A percentile compares a stretch with the other conserved stretches of the same genome.
Evolutionary conservation across 2,113 vertebrate species (phyloP).

Genomic region (Podocnemis expansa): DNA sequence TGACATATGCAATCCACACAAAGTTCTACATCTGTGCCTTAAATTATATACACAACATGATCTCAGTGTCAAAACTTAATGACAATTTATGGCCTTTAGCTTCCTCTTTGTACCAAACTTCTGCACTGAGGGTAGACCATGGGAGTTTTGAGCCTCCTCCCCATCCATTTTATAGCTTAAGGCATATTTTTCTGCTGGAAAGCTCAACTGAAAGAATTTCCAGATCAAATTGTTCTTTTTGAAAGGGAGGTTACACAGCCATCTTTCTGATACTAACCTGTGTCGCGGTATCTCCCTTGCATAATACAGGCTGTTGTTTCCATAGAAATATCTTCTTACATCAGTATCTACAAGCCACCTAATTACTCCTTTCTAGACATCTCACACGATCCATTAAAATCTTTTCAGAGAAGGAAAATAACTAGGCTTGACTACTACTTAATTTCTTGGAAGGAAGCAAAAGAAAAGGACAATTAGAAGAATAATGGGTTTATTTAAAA

Average conservation of each 20-base stretch:
- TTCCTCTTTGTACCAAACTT: constrained; percentile 20
- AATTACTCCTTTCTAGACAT: constrained; percentile 1
- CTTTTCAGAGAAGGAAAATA: neutral
- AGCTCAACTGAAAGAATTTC: constrained; percentile 50
- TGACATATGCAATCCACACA: neutral
- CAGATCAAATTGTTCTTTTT: constrained; percentile 38
- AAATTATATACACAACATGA: neutral
- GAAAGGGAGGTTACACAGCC: constrained; percentile 58
- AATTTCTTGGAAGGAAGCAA: constrained; percentile 7
- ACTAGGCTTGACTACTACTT: neutral
- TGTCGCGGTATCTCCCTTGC: constrained; percentile 42
- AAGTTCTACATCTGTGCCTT: neutral
- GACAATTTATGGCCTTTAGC: neutral
- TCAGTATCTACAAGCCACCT: constrained; percentile 1
- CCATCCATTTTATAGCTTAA: constrained; percentile 21
- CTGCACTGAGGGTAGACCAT: neutral
- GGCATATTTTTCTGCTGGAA: constrained; percentile 42
- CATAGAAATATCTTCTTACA: constrained; percentile 57
- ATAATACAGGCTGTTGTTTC: constrained; percentile 52
- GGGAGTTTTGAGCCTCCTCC: neutral
- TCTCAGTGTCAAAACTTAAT: neutral
- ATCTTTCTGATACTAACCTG: constrained; percentile 26
- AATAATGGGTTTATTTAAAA: constrained; percentile 35
- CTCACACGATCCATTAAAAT: neutral
- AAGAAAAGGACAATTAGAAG: constrained; percentile 15